These are phyloP conservation scores for Cavia porcellus DNA, from an alignment of 2,113 vertebrate species.

Conservation along the genomic window DNA sequence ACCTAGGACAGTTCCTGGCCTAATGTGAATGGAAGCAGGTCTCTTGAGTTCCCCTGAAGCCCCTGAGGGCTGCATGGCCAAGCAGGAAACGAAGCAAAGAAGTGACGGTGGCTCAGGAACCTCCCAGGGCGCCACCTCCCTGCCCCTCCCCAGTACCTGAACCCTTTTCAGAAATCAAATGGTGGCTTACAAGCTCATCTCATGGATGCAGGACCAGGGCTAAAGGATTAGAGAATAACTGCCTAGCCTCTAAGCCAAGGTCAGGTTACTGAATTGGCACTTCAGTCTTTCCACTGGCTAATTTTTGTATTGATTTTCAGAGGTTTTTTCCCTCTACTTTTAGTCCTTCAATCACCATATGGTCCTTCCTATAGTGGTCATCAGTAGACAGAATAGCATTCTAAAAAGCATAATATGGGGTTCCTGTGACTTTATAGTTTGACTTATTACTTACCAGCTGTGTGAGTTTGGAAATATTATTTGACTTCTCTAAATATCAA, in stretches of 20 bases:
- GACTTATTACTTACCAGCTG: background rate
- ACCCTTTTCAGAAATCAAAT: background rate
- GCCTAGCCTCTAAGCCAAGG: background rate
- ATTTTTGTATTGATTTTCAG: background rate
- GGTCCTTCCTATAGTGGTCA: background rate
- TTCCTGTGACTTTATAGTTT: background rate
- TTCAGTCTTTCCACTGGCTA: background rate
- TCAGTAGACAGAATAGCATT: fast-evolving
- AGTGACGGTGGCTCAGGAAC: background rate
- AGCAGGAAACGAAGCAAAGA: background rate
- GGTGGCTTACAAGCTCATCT: background rate
- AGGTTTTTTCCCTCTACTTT: too few relatives aligned
- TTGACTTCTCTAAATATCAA: background rate
- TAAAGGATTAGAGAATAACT: background rate
- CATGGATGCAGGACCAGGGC: background rate
- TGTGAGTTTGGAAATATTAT: background rate
- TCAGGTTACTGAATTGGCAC: background rate
- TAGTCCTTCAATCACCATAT: background rate
- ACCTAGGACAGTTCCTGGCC: background rate
- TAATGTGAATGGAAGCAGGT: background rate
- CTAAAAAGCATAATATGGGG: background rate
- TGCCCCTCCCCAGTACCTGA: background rate
- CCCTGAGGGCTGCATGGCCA: background rate
- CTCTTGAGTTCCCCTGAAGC: fast-evolving
- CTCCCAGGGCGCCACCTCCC: background rate